These are phyloP conservation scores for Platycercus adscitus DNA, from an alignment of 2,113 vertebrate species.

Conservation along the genomic window DNA sequence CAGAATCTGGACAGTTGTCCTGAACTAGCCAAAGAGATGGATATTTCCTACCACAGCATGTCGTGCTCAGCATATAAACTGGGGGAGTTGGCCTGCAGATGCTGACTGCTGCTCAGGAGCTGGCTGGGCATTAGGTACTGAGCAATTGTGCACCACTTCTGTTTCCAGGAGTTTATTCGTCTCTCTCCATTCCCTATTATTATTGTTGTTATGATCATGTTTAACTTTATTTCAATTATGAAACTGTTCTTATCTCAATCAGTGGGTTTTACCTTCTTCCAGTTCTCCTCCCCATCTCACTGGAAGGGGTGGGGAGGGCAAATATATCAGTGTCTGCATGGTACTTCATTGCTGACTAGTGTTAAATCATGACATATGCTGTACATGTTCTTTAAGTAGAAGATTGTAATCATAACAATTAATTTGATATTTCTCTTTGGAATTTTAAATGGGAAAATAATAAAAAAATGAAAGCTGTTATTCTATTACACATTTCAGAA, in stretches of 20 bases:
- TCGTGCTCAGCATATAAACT: neutral
- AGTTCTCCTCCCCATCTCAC: neutral
- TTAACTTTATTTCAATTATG: neutral
- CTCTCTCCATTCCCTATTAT: neutral
- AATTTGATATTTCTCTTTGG: neutral
- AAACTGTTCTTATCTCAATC: neutral
- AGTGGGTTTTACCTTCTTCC: neutral
- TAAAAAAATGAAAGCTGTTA: neutral
- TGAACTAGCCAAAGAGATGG: neutral
- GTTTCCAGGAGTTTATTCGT: neutral
- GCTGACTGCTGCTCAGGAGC: neutral
- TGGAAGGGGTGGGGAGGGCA: neutral
- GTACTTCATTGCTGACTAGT: neutral
- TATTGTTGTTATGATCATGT: neutral
- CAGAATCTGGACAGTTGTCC: neutral
- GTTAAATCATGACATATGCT: neutral
- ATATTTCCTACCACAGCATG: neutral
- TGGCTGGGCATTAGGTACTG: neutral
- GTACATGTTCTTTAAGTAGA: neutral
- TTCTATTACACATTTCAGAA: neutral
- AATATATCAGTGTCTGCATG: neutral
- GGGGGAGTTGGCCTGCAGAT: neutral
- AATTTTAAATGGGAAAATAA: neutral
- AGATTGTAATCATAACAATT: neutral
- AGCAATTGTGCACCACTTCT: neutral